Percentiles rank a stretch among this genome's conserved stretches.
These are phyloP conservation scores for Hippasteria phrygiana DNA, from an alignment of 53 echinoderm and acorn worm species.

Conservation along the genomic window DNA sequence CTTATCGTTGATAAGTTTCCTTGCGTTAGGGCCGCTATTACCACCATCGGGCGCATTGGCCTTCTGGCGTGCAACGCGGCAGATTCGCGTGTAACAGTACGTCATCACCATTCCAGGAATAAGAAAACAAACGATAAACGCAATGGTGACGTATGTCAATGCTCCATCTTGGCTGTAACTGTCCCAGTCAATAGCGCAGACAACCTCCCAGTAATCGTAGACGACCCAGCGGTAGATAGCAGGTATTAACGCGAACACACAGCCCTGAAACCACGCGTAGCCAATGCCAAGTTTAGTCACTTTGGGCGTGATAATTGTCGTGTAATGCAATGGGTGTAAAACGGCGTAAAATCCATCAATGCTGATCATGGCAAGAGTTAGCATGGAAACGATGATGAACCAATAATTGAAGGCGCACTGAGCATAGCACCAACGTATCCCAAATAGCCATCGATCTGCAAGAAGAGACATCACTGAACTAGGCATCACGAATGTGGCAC, in stretches of 20 bases:
- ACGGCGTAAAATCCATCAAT: slow-evolving; percentile 58
- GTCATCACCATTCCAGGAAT: slow-evolving; percentile 58
- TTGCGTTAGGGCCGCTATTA: not conserved
- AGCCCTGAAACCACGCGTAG: slow-evolving; percentile 68
- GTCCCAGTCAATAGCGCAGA: slow-evolving; percentile 77
- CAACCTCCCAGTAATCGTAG: slow-evolving; percentile 72
- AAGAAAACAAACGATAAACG: slow-evolving; percentile 63
- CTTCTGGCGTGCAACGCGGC: slow-evolving; percentile 41
- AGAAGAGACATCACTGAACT: slow-evolving; percentile 35
- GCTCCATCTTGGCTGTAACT: slow-evolving; percentile 49
- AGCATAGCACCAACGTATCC: slow-evolving; percentile 43
- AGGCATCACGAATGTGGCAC: slow-evolving; percentile 70
- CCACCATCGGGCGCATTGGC: not conserved
- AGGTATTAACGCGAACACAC: slow-evolving; percentile 54
- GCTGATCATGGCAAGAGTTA: slow-evolving; percentile 70
- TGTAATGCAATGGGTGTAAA: slow-evolving; percentile 44
- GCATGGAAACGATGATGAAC: slow-evolving; percentile 73
- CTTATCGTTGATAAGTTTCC: slow-evolving; percentile 33
- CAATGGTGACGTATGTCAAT: slow-evolving; percentile 62
- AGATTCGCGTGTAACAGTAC: slow-evolving; percentile 49
- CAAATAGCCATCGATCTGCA: slow-evolving; percentile 53
- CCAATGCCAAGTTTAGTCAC: slow-evolving; percentile 6
- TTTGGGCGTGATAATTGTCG: slow-evolving; percentile 39
- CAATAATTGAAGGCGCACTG: slow-evolving; percentile 75
- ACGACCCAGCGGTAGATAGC: slow-evolving; percentile 61